Evolutionary conservation across 2,888 invertebrate species (phyloP), one percentile per base, ranked within the genome.

Genomic region (Hermodice carunculata): DNA sequence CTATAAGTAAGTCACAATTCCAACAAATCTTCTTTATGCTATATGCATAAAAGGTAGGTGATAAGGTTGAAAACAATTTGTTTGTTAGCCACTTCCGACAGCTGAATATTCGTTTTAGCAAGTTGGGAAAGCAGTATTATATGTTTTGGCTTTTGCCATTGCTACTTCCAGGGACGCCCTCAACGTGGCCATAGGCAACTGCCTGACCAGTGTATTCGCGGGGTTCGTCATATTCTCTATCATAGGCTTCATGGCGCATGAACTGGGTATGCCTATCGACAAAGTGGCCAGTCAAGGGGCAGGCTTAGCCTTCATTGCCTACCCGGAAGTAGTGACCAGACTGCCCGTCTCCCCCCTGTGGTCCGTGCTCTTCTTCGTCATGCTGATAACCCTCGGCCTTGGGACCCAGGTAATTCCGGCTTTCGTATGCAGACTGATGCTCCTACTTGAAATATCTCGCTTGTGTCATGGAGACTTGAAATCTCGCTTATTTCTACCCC

Each of bases 221-320:
- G 84, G 84, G 4, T 75, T 83, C 29, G 82, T 83, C 48, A 83
- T 84, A 57, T 84, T 83, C 70, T 75, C 78, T 49, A 82, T 83
- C 65, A 80, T 84, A 62, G 84, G 84, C 8, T 83, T 82, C 70
- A 81, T 84, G 78, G 83, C 84, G 1, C 60, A 78, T 29, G 79
- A 81, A 48, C 68, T 83, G 46, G 68, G 76, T 17, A 66, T 76
- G 52, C 60, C 66, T 1, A 75, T 84, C 14, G 72, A 76, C 46
- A 70, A 79, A 28, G 83, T 83, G 0, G 83, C 81, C 4, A 75
- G 74, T 29, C 77, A 78, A 85, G 86, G 86, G 49, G 81, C 93
- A 22, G 93, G 93, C 6, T 85, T 94, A 70, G 93, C 93, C 0
- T 94, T 94, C 80, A 92, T 94, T 66, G 93, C 93, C n/a, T 93